These are phyloP conservation scores for Crocodylus rhombifer DNA, from an alignment of 2,797 vertebrate genomes.

Conservation along the genomic window DNA sequence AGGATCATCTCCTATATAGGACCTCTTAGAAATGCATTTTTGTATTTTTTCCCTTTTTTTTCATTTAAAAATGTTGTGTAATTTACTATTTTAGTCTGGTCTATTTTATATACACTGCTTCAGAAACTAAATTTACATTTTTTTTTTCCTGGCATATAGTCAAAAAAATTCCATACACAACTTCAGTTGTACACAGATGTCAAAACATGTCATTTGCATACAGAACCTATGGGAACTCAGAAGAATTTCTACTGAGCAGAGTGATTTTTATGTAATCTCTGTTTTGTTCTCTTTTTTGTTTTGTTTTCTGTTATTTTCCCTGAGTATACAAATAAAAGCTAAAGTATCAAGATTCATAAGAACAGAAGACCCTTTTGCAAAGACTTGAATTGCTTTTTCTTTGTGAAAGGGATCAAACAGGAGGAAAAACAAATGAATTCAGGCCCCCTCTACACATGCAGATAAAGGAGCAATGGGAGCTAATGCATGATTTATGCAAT, in stretches of 20 bases:
- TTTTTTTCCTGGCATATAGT: not conserved
- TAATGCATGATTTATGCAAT: too few relatives aligned
- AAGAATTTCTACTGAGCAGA: not conserved
- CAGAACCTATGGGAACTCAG: accelerated
- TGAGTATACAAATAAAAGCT: not conserved
- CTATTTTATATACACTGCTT: not conserved
- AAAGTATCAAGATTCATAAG: not conserved
- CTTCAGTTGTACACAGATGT: not conserved
- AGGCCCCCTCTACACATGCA: too few relatives aligned
- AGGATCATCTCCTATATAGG: not conserved
- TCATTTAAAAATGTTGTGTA: not conserved
- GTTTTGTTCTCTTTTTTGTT: not conserved
- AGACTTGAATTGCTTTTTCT: not conserved
- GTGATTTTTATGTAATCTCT: not conserved
- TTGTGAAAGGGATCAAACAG: not conserved
- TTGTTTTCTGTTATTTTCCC: not conserved
- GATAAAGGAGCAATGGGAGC: too few relatives aligned
- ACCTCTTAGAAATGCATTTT: not conserved
- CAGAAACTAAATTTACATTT: not conserved
- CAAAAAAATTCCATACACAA: not conserved
- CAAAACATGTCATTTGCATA: not conserved
- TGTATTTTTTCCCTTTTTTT: not conserved
- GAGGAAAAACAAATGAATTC: not conserved
- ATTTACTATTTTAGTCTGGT: not conserved
- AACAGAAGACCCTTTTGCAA: not conserved